A percentile compares a stretch with the other conserved stretches of the same genome.
Evolutionary conservation across 2,113 vertebrate genomes (phyloP).

Genomic region (Tricholaema leucomelas): DNA sequence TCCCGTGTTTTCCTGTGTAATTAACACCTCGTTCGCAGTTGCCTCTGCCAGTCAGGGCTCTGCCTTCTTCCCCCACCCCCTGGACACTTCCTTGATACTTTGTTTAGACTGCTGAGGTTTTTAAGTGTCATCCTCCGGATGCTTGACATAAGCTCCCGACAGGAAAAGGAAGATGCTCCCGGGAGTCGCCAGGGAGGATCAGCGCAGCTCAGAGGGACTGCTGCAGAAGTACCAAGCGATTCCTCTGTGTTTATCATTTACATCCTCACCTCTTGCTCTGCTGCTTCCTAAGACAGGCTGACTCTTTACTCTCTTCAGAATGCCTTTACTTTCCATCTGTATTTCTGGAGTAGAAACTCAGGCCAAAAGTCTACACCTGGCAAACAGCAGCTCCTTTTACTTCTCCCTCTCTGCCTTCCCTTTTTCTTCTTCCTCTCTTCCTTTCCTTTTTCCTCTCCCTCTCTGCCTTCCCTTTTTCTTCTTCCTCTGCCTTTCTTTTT

Average conservation of each 20-base stretch:
- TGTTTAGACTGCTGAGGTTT: conserved; percentile 63
- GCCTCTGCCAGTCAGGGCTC: conserved; percentile 68
- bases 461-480: too few species aligned
- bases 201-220: background rate
- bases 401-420: too few species aligned
- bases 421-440: too few species aligned
- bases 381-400: background rate
- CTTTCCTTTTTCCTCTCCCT: too few species aligned
- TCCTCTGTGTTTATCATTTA: conserved; percentile 21
- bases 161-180: conserved; percentile 55
- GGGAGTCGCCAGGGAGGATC: conserved; percentile 31
- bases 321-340: background rate
- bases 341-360: background rate
- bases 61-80: conserved; percentile 44
- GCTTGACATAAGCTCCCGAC: conserved; percentile 42
- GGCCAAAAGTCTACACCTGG: background rate
- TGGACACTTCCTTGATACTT: conserved; percentile 71
- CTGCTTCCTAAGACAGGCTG: background rate
- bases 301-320: background rate
- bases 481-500: too few species aligned
- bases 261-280: background rate
- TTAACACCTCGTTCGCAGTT: conserved; percentile 76
- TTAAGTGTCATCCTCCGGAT: conserved; percentile 41
- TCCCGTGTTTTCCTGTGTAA: conserved; percentile 76
- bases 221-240: conserved; percentile 21